phyloP scores from a whole-genome alignment of 2,797 vertebrate genomes.

The Girardinus metallicus region DNA sequence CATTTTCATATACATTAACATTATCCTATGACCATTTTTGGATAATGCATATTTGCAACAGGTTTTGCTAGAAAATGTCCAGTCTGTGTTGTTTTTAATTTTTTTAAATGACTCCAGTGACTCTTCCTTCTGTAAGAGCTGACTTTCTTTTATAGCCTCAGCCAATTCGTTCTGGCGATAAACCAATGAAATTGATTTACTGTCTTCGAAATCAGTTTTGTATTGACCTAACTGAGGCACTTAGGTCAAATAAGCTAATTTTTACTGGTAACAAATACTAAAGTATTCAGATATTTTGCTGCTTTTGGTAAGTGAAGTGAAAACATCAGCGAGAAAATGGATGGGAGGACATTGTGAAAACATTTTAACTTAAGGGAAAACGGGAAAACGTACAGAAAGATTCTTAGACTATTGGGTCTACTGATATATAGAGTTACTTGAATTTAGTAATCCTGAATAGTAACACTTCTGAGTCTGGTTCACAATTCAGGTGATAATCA shows the following conservation, averaged over 20 bases:
- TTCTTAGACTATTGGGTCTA: neutral
- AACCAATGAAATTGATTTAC: constrained; percentile 39
- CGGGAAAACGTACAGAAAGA: neutral
- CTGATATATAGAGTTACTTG: constrained; percentile 10
- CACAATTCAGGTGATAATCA: neutral
- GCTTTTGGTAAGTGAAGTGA: neutral
- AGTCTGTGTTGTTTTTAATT: neutral
- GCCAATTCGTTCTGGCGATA: constrained; percentile 27
- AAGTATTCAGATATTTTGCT: neutral
- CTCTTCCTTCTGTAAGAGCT: neutral
- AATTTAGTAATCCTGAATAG: constrained; percentile 2
- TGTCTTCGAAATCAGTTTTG: constrained; percentile 26
- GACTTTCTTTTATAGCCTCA: constrained; percentile 15
- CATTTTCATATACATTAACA: neutral
- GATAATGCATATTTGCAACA: neutral
- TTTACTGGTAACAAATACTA: neutral
- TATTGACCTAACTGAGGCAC: neutral
- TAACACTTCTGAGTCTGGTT: constrained; percentile 1
- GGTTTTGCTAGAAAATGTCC: neutral
- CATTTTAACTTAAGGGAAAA: neutral
- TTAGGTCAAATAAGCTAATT: constrained; percentile 24
- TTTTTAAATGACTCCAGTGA: neutral
- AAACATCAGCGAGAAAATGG: neutral
- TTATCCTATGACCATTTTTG: neutral
- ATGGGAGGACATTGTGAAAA: neutral